A percentile compares a stretch with the other conserved stretches of the same genome.
Conservation (phyloP, 2,113 vertebrate genomes). For the Caranx melampygus region DNA sequence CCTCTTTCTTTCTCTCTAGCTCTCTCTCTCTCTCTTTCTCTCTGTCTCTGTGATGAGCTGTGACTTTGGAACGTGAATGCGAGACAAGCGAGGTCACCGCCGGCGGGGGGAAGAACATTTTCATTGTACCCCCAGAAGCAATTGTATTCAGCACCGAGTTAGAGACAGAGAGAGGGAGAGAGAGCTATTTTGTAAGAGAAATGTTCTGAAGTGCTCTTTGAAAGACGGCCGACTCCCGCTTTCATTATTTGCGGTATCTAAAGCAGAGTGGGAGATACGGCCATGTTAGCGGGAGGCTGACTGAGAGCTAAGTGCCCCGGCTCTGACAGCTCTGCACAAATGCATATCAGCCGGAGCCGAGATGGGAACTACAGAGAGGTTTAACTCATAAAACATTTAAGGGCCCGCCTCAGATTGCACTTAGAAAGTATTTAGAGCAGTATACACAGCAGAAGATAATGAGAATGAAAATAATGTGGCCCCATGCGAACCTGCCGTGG, state of each 20-base stretch:
- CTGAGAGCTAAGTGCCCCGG: conserved; percentile 66
- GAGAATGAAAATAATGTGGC: conserved; percentile 47
- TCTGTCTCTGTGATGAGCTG: conserved; percentile 47
- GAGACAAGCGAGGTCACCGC: conserved; percentile 53
- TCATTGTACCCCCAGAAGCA: conserved; percentile 60
- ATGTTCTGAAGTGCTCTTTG: conserved; percentile 68
- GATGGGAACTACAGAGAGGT: conserved; percentile 68
- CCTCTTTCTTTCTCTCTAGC: background rate
- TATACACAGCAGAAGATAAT: conserved; percentile 48
- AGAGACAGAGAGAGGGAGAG: conserved; percentile 16
- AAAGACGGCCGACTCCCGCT: conserved; percentile 58
- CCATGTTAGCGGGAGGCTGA: conserved; percentile 66
- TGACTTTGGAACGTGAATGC: conserved; percentile 54
- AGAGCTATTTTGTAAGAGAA: conserved; percentile 57
- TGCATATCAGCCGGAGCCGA: conserved; percentile 63
- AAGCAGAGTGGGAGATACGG: conserved; percentile 54
- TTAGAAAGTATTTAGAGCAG: conserved; percentile 66
- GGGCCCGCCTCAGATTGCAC: conserved; percentile 58
- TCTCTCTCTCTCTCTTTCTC: conserved; percentile 2
- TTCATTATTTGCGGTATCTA: conserved; percentile 70
- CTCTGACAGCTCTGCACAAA: conserved; percentile 74
- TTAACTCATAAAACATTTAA: conserved; percentile 77
- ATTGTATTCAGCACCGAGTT: conserved; percentile 59
- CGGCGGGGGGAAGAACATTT: conserved; percentile 47
- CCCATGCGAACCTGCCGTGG: conserved; percentile 30